phyloP scores from a whole-genome alignment of 2,797 vertebrate genomes.

The Natrix natrix region DNA sequence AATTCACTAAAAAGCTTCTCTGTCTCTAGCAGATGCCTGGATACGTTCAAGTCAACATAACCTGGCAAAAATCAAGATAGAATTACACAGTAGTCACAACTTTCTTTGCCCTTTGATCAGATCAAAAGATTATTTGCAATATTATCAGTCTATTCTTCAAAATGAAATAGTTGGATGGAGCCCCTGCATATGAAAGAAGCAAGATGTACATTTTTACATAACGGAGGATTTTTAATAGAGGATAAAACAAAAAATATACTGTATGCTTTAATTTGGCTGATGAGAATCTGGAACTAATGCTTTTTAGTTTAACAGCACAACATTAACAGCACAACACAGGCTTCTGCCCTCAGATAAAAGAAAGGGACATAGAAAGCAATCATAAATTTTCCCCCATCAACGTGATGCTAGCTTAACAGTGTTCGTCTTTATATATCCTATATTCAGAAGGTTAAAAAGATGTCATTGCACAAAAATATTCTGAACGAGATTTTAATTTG shows the following conservation, averaged over 20 bases:
- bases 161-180: not conserved
- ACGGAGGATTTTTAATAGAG: not conserved
- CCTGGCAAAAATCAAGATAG: not conserved
- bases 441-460: not conserved
- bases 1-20: conserved; percentile 2
- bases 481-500: not conserved
- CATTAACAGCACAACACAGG: not conserved
- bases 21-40: not conserved
- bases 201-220: not conserved
- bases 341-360: not conserved
- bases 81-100: not conserved
- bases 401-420: not conserved
- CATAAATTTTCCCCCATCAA: not conserved
- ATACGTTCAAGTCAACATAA: not conserved
- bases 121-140: not conserved
- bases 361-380: not conserved
- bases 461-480: not conserved
- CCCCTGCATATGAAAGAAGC: not conserved
- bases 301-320: not conserved
- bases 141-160: not conserved
- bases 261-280: not conserved
- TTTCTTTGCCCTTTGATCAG: not conserved
- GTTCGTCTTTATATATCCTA: not conserved
- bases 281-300: not conserved
- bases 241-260: not conserved